These are phyloP conservation scores for Pelobates cultripes DNA, from an alignment of 2,797 vertebrate genomes.

Conservation along the genomic window DNA sequence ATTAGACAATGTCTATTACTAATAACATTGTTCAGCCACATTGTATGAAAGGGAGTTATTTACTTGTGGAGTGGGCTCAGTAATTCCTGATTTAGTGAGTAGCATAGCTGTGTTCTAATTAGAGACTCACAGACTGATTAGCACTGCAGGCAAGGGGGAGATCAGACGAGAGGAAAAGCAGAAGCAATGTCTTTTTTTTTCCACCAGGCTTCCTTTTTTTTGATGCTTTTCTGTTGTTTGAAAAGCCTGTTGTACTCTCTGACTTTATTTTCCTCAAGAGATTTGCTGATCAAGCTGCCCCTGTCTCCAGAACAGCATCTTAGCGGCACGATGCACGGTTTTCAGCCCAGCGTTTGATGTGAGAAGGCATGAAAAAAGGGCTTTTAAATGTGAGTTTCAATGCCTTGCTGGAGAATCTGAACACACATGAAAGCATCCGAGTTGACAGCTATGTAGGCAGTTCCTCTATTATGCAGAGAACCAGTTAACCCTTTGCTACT, in stretches of 20 bases:
- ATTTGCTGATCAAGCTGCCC: conserved; percentile 60
- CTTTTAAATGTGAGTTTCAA: conserved; percentile 55
- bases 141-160: conserved; percentile 58
- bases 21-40: conserved; percentile 45
- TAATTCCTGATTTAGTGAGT: conserved; percentile 57
- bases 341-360: conserved; percentile 57
- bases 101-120: conserved; percentile 63
- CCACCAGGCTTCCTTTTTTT: conserved; percentile 50
- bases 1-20: conserved; percentile 39
- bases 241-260: conserved; percentile 45
- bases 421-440: conserved; percentile 54
- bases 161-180: conserved; percentile 55
- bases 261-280: conserved; percentile 51
- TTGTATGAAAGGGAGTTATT: conserved; percentile 54
- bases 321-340: conserved; percentile 51
- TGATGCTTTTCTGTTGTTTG: conserved; percentile 61
- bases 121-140: conserved; percentile 66
- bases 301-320: conserved; percentile 57
- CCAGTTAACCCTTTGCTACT: conserved; percentile 46
- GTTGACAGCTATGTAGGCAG: conserved; percentile 51
- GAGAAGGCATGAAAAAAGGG: conserved; percentile 52
- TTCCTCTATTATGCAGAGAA: conserved; percentile 50
- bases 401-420: conserved; percentile 53
- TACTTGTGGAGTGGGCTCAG: conserved; percentile 50
- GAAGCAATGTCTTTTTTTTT: conserved; percentile 55